phyloP scores from a whole-genome alignment of 92 coral and sea anemone species.

The Palythoa grandis region DNA sequence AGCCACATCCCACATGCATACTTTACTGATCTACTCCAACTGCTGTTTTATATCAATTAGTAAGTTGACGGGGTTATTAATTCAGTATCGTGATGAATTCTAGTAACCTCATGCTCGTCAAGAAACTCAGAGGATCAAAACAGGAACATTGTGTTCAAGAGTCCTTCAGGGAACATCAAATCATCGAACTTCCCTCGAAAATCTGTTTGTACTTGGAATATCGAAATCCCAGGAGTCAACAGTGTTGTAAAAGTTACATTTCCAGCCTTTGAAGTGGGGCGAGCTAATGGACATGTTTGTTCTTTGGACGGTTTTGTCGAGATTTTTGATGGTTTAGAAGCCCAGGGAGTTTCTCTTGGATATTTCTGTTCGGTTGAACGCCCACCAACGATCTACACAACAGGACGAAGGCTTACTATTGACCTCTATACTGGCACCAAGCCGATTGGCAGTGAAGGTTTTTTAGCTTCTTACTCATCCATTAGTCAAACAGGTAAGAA shows the following conservation, averaged over 20 bases:
- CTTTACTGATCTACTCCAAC: no score
- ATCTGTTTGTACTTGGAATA: neutral
- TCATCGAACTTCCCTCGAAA: neutral
- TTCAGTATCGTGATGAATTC: neutral
- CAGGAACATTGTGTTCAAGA: neutral
- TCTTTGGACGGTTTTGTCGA: neutral
- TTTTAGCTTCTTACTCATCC: neutral
- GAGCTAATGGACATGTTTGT: no score
- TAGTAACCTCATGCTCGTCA: conserved; percentile 6
- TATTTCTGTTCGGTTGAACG: neutral
- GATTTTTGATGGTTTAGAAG: neutral
- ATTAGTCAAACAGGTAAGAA: neutral
- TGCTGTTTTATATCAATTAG: no score
- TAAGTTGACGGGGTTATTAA: neutral
- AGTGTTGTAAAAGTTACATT: neutral
- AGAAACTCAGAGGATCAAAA: conserved; percentile 22
- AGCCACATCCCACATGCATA: no score
- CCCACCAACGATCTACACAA: neutral
- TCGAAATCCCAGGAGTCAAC: neutral
- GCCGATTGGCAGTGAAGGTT: neutral
- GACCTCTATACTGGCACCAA: neutral
- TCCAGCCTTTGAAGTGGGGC: neutral
- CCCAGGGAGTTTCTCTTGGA: neutral
- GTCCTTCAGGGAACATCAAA: neutral
- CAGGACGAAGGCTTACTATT: neutral